phyloP scores from a whole-genome alignment of 2,797 vertebrate genomes.

The Lycodopsis pacificus region DNA sequence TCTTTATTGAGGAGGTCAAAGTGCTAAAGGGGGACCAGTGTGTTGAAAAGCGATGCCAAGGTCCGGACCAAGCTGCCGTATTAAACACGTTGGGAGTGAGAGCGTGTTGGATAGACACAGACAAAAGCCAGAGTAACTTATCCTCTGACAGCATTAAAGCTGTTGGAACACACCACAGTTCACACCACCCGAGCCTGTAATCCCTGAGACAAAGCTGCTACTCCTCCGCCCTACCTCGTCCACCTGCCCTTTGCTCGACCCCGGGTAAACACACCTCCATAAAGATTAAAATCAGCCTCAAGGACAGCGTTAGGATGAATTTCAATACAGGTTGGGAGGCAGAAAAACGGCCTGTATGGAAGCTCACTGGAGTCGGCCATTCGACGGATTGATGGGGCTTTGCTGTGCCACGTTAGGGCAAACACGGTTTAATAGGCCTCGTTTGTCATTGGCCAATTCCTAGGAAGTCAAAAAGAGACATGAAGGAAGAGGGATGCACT shows the following conservation, averaged over 20 bases:
- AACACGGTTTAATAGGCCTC: slow-evolving; percentile 75
- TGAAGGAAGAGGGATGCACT: slow-evolving; percentile 26
- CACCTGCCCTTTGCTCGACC: slow-evolving; percentile 60
- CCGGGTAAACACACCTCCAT: slow-evolving; percentile 64
- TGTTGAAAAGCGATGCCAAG: neutral
- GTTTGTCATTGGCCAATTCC: slow-evolving; percentile 69
- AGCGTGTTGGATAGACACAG: neutral
- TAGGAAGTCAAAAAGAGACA: slow-evolving; percentile 40
- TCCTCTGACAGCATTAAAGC: slow-evolving; percentile 45
- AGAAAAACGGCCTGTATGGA: slow-evolving; percentile 25
- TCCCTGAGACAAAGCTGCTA: slow-evolving; percentile 39
- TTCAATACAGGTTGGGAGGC: slow-evolving; percentile 61
- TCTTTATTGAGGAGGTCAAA: no score
- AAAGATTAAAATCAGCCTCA: slow-evolving; percentile 67
- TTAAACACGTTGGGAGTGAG: neutral
- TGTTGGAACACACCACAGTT: slow-evolving; percentile 36
- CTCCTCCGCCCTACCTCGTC: slow-evolving; percentile 32
- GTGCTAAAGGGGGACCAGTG: neutral
- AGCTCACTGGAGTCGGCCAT: slow-evolving; percentile 57
- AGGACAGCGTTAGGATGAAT: slow-evolving; percentile 58
- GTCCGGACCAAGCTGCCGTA: neutral
- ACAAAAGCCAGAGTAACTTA: slow-evolving; percentile 9
- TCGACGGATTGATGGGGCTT: slow-evolving; percentile 77
- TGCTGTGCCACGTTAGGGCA: slow-evolving; percentile 63
- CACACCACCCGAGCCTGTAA: slow-evolving; percentile 37